phyloP scores from a whole-genome alignment of 1,140 invertebrate genomes.

The Pantala flavescens region DNA sequence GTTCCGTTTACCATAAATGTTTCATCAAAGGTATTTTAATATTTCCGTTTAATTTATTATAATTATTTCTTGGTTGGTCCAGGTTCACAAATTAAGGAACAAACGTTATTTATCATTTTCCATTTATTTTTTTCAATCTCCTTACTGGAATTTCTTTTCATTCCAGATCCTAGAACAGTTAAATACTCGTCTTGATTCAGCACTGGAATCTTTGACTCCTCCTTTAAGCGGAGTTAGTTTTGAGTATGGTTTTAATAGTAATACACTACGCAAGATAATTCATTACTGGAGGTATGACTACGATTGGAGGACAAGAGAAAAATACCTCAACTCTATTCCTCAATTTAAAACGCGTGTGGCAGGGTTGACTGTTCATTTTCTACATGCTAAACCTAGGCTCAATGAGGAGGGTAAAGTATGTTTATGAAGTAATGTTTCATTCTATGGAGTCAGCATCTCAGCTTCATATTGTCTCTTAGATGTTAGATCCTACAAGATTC shows the following conservation, averaged over 20 bases:
- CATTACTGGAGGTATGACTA: constrained; percentile 64
- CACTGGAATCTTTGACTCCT: no score
- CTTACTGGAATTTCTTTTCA: no score
- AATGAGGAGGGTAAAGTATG: constrained; percentile 23
- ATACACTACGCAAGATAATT: constrained; percentile 51
- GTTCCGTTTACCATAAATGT: no score
- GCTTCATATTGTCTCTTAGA: neutral
- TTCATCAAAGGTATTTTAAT: no score
- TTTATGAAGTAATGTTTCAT: constrained; percentile 33
- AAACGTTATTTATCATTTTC: no score
- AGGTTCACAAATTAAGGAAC: no score
- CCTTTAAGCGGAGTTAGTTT: constrained; percentile 54
- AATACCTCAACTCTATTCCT: constrained; percentile 53
- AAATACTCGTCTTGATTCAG: no score
- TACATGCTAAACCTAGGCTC: constrained; percentile 45
- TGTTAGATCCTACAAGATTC: constrained; percentile 28
- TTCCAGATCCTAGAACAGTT: no score
- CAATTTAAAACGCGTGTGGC: constrained; percentile 55
- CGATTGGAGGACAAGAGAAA: constrained; percentile 58
- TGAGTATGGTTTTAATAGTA: constrained; percentile 64
- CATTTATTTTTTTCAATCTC: no score
- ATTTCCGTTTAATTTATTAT: no score
- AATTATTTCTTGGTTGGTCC: no score
- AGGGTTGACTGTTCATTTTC: constrained; percentile 66
- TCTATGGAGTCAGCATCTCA: neutral